Evolutionary conservation across 53 echinoderm and acorn worm species (phyloP), one percentile per base, ranked within the genome.

Genomic region (Stichopus horrens): DNA sequence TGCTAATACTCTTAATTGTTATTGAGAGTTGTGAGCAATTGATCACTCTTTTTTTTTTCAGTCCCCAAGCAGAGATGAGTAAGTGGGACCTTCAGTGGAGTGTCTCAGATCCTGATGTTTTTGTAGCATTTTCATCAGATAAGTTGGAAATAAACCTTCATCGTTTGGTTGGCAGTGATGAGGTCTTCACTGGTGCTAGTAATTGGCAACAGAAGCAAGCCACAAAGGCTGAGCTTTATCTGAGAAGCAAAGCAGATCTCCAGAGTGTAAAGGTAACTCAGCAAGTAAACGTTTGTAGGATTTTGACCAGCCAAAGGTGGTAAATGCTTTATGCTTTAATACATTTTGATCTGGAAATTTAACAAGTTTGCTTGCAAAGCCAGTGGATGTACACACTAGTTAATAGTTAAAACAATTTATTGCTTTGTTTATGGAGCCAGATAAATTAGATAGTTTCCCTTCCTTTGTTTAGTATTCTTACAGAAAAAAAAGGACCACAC

Each of bases 31-130:
- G 37, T 37, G 1, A 37, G 37, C 37, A 37, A 37, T 37, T 37
- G 37, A 37, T 37, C 37, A 37, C 37, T 37, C 37, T 37, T 37
- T 37, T 37, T 37, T 37, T 37, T 37, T 37, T 37, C 37, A 37
- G 37, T 37, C 1, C 2, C 37, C 37, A 37, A 37, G 37, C 9
- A 20, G 59, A 66, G 66, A 85, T 85, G 85, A 67, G 37, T 10
- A 92, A 94, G 77, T 94, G 94, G 92, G 95, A 95, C 51, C 86
- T 95, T n/a, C 91, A 92, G 77, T 95, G 95, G 95, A 91, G 93
- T 52, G 91, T 91, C 5, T 74, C 90, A 7, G 91, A 93, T 71
- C 89, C 91, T 0, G 93, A 93, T 79, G 77, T 88, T 13, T 95
- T 95, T 68, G 66, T 95, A 67, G 86, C 93, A 6, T 95, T 93